Percentiles rank a stretch among this genome's conserved stretches.
Evolutionary conservation across 2,888 invertebrate species (phyloP).

Genomic region (Ganaspis brasiliensis): DNA sequence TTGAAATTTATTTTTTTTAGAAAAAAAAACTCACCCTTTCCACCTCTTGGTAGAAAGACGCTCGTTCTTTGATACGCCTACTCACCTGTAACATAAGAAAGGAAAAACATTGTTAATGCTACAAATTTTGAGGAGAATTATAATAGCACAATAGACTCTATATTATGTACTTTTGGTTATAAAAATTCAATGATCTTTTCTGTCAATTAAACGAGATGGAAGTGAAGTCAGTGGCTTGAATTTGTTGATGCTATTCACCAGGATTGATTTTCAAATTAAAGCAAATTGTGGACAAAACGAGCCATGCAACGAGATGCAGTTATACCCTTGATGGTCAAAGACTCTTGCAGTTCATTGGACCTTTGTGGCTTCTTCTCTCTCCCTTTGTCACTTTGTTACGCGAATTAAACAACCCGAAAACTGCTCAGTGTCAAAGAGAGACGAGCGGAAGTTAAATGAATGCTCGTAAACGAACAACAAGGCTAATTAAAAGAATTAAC

Average conservation of each 20-base stretch:
- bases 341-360: constrained; percentile 71
- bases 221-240: constrained; percentile 15
- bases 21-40: constrained; percentile 71
- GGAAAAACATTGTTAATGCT: no score
- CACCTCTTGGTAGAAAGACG: constrained; percentile 67
- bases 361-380: constrained; percentile 63
- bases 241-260: constrained; percentile 19
- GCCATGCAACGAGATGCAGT: constrained; percentile 47
- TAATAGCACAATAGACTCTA: no score
- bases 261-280: constrained; percentile 29
- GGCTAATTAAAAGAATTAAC: background rate
- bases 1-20: background rate
- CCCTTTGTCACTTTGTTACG: constrained; percentile 66
- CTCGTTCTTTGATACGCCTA: constrained; percentile 73
- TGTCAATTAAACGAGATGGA: no score
- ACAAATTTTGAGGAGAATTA: no score
- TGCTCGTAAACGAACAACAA: background rate
- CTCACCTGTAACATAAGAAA: constrained; percentile 75
- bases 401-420: constrained; percentile 50
- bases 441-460: background rate
- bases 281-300: constrained; percentile 45
- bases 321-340: constrained; percentile 54
- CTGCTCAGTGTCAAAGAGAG: background rate
- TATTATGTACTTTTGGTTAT: no score
- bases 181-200: no score